These are phyloP conservation scores for Sitta carolinensis DNA, from an alignment of 2,797 vertebrate genomes.

Conservation along the genomic window DNA sequence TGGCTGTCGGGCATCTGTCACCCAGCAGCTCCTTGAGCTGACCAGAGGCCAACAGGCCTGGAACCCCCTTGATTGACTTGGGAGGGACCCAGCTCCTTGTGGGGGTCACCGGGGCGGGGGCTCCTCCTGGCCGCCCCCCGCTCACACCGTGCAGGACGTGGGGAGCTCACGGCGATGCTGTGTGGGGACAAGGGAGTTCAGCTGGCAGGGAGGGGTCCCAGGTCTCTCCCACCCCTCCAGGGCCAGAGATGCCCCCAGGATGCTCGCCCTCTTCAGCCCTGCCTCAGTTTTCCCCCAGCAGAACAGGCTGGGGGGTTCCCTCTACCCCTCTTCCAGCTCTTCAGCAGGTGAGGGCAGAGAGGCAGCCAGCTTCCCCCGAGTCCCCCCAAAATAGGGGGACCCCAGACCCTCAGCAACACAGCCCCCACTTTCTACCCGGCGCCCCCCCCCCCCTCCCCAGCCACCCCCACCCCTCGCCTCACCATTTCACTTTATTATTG, in stretches of 20 bases:
- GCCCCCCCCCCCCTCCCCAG: neutral
- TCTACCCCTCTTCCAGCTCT: neutral
- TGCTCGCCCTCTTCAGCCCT: accelerated
- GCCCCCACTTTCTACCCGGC: neutral
- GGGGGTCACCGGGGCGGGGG: neutral
- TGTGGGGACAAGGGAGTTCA: neutral
- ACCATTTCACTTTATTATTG: slow-evolving; percentile 77
- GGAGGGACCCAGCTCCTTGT: neutral
- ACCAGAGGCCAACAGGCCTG: neutral
- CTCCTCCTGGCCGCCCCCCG: neutral
- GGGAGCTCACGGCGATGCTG: accelerated
- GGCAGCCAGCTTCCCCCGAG: accelerated
- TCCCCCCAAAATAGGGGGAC: neutral
- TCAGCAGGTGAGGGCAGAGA: neutral
- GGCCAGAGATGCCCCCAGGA: neutral
- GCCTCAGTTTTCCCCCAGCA: slow-evolving; percentile 12
- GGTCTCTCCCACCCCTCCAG: neutral
- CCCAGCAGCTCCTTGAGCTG: neutral
- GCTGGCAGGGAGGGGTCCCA: accelerated
- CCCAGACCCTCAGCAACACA: neutral
- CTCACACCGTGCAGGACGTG: neutral
- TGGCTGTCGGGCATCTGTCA: neutral
- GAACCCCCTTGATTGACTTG: accelerated
- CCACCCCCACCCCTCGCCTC: neutral
- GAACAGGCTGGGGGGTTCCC: accelerated